A percentile compares a stretch with the other conserved stretches of the same genome.
Evolutionary conservation across 2,113 vertebrate species (phyloP).

Genomic region (Seriola rivoliana): DNA sequence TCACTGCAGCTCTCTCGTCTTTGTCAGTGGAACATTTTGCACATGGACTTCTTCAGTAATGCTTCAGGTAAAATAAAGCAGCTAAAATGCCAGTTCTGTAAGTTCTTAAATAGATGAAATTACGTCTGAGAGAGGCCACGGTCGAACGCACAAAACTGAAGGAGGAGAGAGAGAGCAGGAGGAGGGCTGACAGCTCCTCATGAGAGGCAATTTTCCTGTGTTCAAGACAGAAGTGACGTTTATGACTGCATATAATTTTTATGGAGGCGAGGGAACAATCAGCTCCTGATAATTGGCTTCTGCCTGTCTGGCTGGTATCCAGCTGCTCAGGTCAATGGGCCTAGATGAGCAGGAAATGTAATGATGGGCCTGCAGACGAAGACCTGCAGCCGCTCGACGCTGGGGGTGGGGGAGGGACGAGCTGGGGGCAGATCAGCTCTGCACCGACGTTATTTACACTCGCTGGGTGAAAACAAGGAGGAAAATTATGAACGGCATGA

Average conservation of each 20-base stretch:
- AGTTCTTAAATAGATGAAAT: too few relatives aligned
- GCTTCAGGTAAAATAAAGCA: too few relatives aligned
- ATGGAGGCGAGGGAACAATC: conserved; percentile 43
- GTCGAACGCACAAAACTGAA: too few relatives aligned
- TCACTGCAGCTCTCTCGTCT: too few relatives aligned
- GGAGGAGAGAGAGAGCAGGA: not conserved
- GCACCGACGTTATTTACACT: not conserved
- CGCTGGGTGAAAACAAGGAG: not conserved
- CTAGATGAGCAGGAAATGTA: conserved; percentile 45
- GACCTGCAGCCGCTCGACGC: not conserved
- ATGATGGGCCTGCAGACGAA: conserved; percentile 5
- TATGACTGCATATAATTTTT: conserved; percentile 30
- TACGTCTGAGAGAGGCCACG: too few relatives aligned
- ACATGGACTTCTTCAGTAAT: too few relatives aligned
- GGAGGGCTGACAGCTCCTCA: not conserved
- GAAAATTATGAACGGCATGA: not conserved
- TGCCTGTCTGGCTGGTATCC: conserved; percentile 24
- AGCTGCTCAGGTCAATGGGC: conserved; percentile 39
- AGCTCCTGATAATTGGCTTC: conserved; percentile 36
- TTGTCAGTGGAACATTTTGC: too few relatives aligned
- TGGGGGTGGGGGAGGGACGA: not conserved
- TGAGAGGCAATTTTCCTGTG: conserved; percentile 5
- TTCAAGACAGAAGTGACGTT: conserved; percentile 26
- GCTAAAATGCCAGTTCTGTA: too few relatives aligned
- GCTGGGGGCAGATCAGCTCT: not conserved